Percentiles rank a stretch among this genome's conserved stretches.
These are phyloP conservation scores for Operophtera brumata DNA, from an alignment of 2,888 invertebrate genomes.

Conservation along the genomic window DNA sequence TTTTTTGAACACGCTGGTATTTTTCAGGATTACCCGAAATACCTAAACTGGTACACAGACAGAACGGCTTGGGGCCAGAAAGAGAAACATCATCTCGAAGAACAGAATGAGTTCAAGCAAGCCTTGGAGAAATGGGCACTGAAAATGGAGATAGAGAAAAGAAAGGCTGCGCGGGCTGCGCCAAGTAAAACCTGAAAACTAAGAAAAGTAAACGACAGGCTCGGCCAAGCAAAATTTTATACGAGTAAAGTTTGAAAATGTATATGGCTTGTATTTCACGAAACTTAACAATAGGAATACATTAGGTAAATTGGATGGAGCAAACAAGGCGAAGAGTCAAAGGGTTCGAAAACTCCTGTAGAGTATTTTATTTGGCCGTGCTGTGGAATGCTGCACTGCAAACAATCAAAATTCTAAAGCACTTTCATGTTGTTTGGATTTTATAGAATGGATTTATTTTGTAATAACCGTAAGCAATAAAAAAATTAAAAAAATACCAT, in stretches of 20 bases:
- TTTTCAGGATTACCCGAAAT: constrained; percentile 56
- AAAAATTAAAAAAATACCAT: too few species aligned
- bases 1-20: too few species aligned
- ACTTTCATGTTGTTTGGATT: background rate
- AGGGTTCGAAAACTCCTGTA: too few species aligned
- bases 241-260: background rate
- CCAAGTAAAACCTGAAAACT: background rate
- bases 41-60: constrained; percentile 57
- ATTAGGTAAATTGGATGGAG: too few species aligned
- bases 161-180: constrained; percentile 6
- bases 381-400: too few species aligned
- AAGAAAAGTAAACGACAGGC: too few species aligned
- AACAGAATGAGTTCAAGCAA: constrained; percentile 48
- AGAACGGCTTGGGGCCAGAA: constrained; percentile 55
- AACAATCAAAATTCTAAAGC: too few species aligned
- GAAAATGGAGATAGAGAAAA: constrained; percentile 45
- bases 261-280: background rate
- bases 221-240: constrained; percentile 1
- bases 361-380: too few species aligned
- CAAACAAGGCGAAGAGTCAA: too few species aligned
- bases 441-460: background rate
- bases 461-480: background rate
- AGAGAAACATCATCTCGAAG: constrained; percentile 48
- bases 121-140: constrained; percentile 42
- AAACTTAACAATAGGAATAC: too few species aligned